Percentiles rank a stretch among this genome's conserved stretches.
Evolutionary conservation across 2,888 invertebrate species (phyloP).

Genomic region (Watsonalla binaria): DNA sequence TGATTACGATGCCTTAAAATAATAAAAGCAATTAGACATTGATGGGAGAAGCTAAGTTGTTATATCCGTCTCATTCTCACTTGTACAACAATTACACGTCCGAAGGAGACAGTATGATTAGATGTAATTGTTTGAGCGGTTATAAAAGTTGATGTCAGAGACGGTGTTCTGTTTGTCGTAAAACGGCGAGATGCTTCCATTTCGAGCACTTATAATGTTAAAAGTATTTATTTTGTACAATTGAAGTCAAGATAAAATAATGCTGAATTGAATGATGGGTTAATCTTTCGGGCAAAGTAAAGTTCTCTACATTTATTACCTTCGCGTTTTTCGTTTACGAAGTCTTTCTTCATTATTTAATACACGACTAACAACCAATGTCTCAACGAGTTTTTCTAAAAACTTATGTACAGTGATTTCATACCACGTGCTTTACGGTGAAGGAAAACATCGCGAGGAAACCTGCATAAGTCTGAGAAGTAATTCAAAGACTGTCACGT

Average conservation of each 20-base stretch:
- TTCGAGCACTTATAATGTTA: slow-evolving; percentile 43
- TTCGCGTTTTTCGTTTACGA: no score
- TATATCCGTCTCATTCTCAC: slow-evolving; percentile 52
- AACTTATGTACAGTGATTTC: no score
- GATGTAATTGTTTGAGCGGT: slow-evolving; percentile 77
- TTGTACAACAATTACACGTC: slow-evolving; percentile 22
- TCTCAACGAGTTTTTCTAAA: no score
- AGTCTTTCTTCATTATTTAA: no score
- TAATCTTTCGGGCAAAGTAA: no score
- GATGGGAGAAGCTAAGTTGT: slow-evolving; percentile 65
- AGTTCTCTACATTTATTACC: no score
- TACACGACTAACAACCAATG: no score
- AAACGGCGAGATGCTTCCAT: slow-evolving; percentile 65
- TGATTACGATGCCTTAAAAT: slow-evolving; percentile 79
- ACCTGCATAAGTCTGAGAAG: no score
- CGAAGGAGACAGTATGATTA: slow-evolving; percentile 58
- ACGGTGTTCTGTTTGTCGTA: slow-evolving; percentile 75
- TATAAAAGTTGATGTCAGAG: slow-evolving; percentile 76
- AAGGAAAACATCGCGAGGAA: no score
- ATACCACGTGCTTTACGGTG: no score
- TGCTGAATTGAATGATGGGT: slow-evolving; percentile 15
- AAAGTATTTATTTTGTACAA: slow-evolving; percentile 22
- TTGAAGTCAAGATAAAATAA: slow-evolving; percentile 17
- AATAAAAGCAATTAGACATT: slow-evolving; percentile 79
- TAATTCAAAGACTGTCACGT: no score